Percentiles rank a stretch among this genome's conserved stretches.
phyloP scores from a whole-genome alignment of 2,797 vertebrate species.

The Fratercula arctica region DNA sequence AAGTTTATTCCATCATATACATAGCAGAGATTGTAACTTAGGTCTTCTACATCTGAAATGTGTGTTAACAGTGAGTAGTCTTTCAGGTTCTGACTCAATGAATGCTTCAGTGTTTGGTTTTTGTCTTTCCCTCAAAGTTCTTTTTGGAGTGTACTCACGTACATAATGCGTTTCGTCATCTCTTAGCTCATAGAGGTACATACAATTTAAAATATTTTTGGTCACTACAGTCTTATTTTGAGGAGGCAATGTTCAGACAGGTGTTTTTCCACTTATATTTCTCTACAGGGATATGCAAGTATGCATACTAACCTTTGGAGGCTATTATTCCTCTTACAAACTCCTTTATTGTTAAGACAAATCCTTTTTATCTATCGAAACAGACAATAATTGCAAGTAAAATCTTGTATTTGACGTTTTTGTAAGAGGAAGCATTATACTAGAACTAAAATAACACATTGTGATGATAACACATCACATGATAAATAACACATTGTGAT shows the following conservation, averaged over 20 bases:
- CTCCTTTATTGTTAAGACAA: background rate
- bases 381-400: constrained; percentile 26
- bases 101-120: background rate
- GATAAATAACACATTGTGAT: background rate
- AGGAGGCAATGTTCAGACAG: background rate
- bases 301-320: background rate
- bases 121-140: background rate
- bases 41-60: accelerated
- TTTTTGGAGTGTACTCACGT: too few species aligned
- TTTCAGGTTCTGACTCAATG: background rate
- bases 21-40: background rate
- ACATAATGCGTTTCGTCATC: background rate
- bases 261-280: background rate
- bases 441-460: constrained; percentile 16
- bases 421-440: constrained; percentile 49
- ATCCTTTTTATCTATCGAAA: background rate
- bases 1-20: background rate
- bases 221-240: background rate
- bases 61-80: too few species aligned
- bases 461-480: background rate
- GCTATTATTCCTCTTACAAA: background rate
- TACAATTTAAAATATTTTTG: background rate
- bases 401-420: constrained; percentile 33
- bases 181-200: background rate
- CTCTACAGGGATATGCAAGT: background rate